Percentiles rank a stretch among this genome's conserved stretches.
Conservation (phyloP, 2,797 vertebrate species). For the Sebastes oblongus region DNA sequence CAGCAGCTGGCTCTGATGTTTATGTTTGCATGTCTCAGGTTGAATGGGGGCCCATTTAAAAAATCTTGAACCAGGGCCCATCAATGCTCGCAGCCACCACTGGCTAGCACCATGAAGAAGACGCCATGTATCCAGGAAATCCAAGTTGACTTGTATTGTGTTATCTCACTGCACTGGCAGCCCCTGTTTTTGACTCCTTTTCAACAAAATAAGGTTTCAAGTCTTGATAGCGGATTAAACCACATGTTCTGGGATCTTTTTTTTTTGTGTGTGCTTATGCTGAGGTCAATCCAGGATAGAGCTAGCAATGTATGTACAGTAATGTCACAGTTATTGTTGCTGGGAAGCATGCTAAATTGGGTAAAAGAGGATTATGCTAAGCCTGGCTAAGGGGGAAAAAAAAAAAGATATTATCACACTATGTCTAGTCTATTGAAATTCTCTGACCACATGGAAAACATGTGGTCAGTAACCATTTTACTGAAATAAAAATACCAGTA, state of each 20-base stretch:
- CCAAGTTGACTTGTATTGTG: constrained; percentile 12
- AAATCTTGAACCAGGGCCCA: neutral
- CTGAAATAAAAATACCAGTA: neutral
- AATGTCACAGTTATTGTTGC: neutral
- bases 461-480: too few relatives aligned
- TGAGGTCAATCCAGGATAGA: constrained; percentile 1
- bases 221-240: neutral
- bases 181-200: neutral
- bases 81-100: neutral
- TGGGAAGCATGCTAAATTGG: constrained; percentile 14
- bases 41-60: constrained; percentile 2
- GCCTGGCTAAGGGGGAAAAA: neutral
- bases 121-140: neutral
- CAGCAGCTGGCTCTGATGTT: constrained; percentile 6
- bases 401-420: neutral
- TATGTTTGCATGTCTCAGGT: constrained; percentile 7
- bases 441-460: neutral
- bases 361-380: constrained; percentile 39
- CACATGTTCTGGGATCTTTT: neutral
- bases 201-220: neutral
- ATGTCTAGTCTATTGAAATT: constrained; percentile 2
- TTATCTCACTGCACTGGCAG: neutral
- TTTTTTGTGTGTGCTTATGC: neutral
- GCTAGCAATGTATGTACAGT: neutral
- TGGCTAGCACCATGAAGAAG: neutral